A percentile compares a stretch with the other conserved stretches of the same genome.
Evolutionary conservation across 2,888 invertebrate genomes (phyloP).

Genomic region (Chymomyza procnemis): DNA sequence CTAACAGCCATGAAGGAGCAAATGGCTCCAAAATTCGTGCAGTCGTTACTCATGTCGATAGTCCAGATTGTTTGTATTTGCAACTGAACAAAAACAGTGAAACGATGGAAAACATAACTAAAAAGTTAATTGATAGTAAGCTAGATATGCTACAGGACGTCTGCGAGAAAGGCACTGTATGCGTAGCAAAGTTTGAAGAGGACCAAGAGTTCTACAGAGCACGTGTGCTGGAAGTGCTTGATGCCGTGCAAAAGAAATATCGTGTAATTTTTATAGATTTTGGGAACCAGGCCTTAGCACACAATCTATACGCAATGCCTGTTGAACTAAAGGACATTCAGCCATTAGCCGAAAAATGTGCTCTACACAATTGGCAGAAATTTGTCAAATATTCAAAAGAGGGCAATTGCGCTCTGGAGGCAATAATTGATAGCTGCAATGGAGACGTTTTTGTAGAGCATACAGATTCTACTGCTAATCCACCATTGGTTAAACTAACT

Average conservation of each 20-base stretch:
- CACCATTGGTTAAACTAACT: slow-evolving; percentile 64
- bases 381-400: slow-evolving; percentile 72
- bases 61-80: slow-evolving; percentile 87
- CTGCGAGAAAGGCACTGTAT: slow-evolving; percentile 79
- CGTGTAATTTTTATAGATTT: slow-evolving; percentile 87
- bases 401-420: slow-evolving; percentile 64
- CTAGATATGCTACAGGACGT: slow-evolving; percentile 41
- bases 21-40: slow-evolving; percentile 76
- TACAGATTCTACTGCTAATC: slow-evolving; percentile 48
- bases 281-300: slow-evolving; percentile 82
- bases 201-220: slow-evolving; percentile 95
- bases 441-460: slow-evolving; percentile 69
- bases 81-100: slow-evolving; percentile 80
- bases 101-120: slow-evolving; percentile 81
- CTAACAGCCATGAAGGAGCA: neutral
- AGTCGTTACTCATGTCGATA: slow-evolving; percentile 85
- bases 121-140: slow-evolving; percentile 42
- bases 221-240: slow-evolving; percentile 83
- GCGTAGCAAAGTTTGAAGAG: slow-evolving; percentile 87
- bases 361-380: slow-evolving; percentile 81
- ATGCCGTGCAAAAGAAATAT: slow-evolving; percentile 82
- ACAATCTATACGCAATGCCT: slow-evolving; percentile 81
- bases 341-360: slow-evolving; percentile 81
- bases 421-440: slow-evolving; percentile 66
- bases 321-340: slow-evolving; percentile 81